These are phyloP conservation scores for Cranoglanis bouderius DNA, from an alignment of 2,113 vertebrate genomes.

Conservation along the genomic window DNA sequence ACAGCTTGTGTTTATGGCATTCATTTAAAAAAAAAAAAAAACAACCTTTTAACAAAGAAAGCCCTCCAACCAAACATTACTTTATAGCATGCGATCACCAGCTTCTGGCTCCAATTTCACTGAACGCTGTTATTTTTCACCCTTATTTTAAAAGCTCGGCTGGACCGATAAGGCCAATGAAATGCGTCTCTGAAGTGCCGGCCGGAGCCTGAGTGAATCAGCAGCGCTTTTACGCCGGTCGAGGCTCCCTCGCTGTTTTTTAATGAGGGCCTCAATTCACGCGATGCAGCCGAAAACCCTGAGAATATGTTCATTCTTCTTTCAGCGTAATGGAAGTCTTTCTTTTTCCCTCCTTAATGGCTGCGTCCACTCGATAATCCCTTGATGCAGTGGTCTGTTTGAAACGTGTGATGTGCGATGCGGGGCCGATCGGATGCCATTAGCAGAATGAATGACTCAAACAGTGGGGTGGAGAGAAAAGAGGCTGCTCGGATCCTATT, in stretches of 20 bases:
- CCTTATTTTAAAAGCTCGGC: constrained; percentile 19
- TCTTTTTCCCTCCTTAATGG: constrained; percentile 51
- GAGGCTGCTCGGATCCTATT: constrained; percentile 12
- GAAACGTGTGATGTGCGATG: constrained; percentile 15
- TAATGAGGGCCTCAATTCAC: constrained; percentile 44
- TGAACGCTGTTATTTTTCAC: constrained; percentile 18
- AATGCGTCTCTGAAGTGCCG: constrained; percentile 27
- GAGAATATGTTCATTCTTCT: constrained; percentile 31
- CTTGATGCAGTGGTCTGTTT: constrained; percentile 40
- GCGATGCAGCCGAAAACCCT: constrained; percentile 25
- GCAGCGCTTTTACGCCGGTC: constrained; percentile 33
- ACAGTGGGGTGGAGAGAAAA: constrained; percentile 29
- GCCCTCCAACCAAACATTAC: not conserved
- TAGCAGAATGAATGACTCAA: constrained; percentile 48
- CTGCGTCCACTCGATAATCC: constrained; percentile 51
- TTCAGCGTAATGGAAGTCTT: constrained; percentile 35
- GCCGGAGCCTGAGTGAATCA: constrained; percentile 23
- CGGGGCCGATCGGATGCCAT: constrained; percentile 35
- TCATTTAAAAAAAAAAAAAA: not conserved
- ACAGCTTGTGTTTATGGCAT: not conserved
- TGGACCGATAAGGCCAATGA: constrained; percentile 29
- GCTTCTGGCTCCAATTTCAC: constrained; percentile 3
- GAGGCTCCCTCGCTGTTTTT: constrained; percentile 40
- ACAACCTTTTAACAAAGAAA: not conserved
- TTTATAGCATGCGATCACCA: not conserved